Conservation (phyloP, 2,113 vertebrate genomes). For the Hymenochirus boettgeri region DNA sequence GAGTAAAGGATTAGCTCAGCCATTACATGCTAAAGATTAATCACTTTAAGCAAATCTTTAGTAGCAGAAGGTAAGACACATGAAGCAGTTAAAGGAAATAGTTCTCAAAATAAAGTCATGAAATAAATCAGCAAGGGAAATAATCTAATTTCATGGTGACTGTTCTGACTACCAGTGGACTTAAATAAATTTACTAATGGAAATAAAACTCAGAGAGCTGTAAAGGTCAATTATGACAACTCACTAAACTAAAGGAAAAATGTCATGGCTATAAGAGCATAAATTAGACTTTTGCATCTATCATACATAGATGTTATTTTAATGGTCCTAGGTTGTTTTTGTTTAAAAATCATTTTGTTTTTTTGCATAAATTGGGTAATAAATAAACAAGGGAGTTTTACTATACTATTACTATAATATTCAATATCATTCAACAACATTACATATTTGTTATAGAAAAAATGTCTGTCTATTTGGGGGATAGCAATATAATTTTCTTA, state of each 20-base stretch:
- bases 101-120: constrained; percentile 29
- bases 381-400: too few relatives aligned
- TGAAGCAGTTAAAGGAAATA: constrained; percentile 22
- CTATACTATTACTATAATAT: too few relatives aligned
- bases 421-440: too few relatives aligned
- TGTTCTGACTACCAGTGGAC: constrained; percentile 20
- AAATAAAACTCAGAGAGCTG: constrained; percentile 24
- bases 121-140: constrained; percentile 30
- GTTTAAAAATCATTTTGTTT: too few relatives aligned
- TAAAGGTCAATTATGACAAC: constrained; percentile 31
- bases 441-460: too few relatives aligned
- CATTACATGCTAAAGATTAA: constrained; percentile 36
- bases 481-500: too few relatives aligned
- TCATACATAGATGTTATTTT: too few relatives aligned
- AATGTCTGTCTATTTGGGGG: too few relatives aligned
- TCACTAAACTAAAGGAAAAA: constrained; percentile 13
- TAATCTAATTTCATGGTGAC: constrained; percentile 32
- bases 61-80: constrained; percentile 32
- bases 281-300: not conserved
- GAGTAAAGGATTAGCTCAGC: constrained; percentile 32
- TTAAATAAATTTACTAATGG: constrained; percentile 26
- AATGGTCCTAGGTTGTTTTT: too few relatives aligned
- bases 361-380: too few relatives aligned
- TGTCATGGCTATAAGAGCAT: not conserved
- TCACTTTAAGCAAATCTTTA: constrained; percentile 39